Conservation (phyloP, 35 echinoderm and acorn worm genomes). For the Chiridota heheva region DNA sequence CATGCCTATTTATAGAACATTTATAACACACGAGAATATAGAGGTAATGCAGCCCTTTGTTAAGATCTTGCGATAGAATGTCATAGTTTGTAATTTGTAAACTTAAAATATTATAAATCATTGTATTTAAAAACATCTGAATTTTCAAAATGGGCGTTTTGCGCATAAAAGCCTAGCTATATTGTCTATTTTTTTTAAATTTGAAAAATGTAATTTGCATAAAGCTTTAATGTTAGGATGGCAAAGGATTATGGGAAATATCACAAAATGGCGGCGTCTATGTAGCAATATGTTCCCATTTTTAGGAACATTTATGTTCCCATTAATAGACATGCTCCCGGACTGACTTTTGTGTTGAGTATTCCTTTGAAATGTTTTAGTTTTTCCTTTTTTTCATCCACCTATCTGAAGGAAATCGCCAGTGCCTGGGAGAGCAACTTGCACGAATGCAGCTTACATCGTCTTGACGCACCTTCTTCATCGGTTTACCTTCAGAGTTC, state of each 20-base stretch:
- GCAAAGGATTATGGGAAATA: not conserved
- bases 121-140: too few species aligned
- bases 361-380: not conserved
- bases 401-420: not conserved
- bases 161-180: too few species aligned
- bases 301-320: not conserved
- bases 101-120: too few species aligned
- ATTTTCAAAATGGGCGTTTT: too few species aligned
- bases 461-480: not conserved
- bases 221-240: not conserved
- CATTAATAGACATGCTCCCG: not conserved
- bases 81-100: too few species aligned
- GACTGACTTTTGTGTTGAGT: not conserved
- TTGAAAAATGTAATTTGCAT: too few species aligned
- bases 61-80: too few species aligned
- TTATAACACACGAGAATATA: too few species aligned
- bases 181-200: too few species aligned
- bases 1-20: too few species aligned
- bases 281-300: not conserved
- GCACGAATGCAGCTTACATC: not conserved
- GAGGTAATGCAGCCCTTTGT: too few species aligned
- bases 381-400: not conserved
- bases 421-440: conserved; percentile 4
- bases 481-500: not conserved
- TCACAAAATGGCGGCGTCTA: not conserved